Percentiles rank a stretch among this genome's conserved stretches.
Conservation (phyloP, 2,797 vertebrate genomes). For the Phyllotis vaccarum region DNA sequence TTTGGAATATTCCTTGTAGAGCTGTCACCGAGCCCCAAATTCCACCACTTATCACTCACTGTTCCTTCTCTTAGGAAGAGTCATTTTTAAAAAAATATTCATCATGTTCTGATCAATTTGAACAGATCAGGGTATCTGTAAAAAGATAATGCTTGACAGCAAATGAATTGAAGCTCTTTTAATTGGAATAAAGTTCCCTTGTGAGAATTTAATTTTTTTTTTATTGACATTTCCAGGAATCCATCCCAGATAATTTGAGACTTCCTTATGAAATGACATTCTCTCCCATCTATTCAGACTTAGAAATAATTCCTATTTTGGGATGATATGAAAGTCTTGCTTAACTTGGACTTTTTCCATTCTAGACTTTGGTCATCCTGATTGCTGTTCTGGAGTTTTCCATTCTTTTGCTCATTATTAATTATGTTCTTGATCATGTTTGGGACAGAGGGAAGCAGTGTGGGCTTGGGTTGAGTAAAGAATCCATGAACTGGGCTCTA, state of each 20-base stretch:
- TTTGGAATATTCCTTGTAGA: neutral
- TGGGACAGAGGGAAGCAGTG: neutral
- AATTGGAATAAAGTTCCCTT: constrained; percentile 75
- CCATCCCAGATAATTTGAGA: constrained; percentile 61
- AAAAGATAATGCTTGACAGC: constrained; percentile 75
- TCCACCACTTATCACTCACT: neutral
- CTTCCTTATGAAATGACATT: constrained; percentile 54
- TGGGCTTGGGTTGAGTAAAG: too few species aligned
- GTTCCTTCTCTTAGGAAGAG: constrained; percentile 43
- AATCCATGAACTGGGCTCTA: neutral
- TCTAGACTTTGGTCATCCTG: neutral
- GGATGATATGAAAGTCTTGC: neutral
- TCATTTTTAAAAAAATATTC: constrained; percentile 71
- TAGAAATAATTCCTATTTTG: constrained; percentile 44
- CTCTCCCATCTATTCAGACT: neutral
- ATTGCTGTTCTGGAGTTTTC: neutral
- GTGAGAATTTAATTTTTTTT: constrained; percentile 68
- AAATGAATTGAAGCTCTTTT: constrained; percentile 76
- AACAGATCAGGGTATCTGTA: constrained; percentile 75
- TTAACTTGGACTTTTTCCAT: neutral
- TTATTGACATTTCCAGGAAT: constrained; percentile 74
- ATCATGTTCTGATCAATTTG: constrained; percentile 78
- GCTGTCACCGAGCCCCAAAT: neutral
- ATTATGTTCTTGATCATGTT: neutral
- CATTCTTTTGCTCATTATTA: too few species aligned